Evolutionary conservation across 2,113 vertebrate species (phyloP).

Genomic region (Osmerus mordax): DNA sequence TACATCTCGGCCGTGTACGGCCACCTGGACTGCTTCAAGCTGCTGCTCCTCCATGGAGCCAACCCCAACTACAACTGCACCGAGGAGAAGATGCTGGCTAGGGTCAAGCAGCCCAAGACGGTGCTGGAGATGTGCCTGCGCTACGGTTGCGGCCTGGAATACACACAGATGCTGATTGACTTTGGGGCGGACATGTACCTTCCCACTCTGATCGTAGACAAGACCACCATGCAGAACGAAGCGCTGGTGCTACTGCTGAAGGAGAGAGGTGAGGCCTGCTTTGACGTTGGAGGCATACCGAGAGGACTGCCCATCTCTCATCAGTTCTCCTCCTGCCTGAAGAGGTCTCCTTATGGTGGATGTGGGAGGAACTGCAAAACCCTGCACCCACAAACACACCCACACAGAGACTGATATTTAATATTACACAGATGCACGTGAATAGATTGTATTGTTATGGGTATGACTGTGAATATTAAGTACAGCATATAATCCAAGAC

Average conservation of each 20-base stretch:
- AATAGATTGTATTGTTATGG: no score
- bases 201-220: conserved; percentile 66
- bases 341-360: no score
- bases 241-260: conserved; percentile 78
- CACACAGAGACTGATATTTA: no score
- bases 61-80: conserved; percentile 92
- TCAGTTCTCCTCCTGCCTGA: no score
- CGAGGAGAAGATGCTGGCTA: conserved; percentile 71
- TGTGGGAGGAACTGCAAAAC: no score
- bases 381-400: no score
- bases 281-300: neutral
- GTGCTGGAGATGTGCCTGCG: conserved; percentile 86
- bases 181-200: conserved; percentile 91
- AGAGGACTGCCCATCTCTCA: neutral
- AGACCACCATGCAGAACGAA: conserved; percentile 68
- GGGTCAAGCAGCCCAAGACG: conserved; percentile 79
- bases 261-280: conserved; percentile 78
- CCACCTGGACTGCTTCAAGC: conserved; percentile 86
- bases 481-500: no score
- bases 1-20: conserved; percentile 86
- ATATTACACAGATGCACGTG: no score
- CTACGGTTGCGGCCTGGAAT: conserved; percentile 79
- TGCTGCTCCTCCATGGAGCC: conserved; percentile 83
- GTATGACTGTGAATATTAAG: no score
- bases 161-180: conserved; percentile 85